Evolutionary conservation across 2,888 invertebrate species (phyloP).

Genomic region (Pristionchus maxplancki): DNA sequence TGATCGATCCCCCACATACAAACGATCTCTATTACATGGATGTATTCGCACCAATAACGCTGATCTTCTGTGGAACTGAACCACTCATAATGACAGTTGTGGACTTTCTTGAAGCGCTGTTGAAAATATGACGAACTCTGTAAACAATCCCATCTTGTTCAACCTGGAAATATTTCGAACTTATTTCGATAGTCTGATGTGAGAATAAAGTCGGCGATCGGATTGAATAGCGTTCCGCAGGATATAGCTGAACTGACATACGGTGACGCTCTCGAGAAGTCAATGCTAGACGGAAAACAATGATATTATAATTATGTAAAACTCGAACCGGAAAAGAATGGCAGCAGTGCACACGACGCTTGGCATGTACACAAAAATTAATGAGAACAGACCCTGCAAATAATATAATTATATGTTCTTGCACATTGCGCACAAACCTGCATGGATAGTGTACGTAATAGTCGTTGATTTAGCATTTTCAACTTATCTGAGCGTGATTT

Average conservation of each 20-base stretch:
- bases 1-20: too few relatives aligned
- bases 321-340: neutral
- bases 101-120: too few relatives aligned
- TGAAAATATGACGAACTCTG: too few relatives aligned
- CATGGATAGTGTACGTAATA: neutral
- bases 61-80: too few relatives aligned
- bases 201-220: neutral
- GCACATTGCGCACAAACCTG: neutral
- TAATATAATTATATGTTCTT: too few relatives aligned
- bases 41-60: too few relatives aligned
- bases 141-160: too few relatives aligned
- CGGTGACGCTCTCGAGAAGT: neutral
- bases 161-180: too few relatives aligned
- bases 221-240: too few relatives aligned
- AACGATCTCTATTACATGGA: too few relatives aligned
- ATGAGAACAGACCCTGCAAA: neutral
- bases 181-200: neutral
- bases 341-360: neutral
- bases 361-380: neutral
- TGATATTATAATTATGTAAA: neutral
- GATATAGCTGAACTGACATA: too few relatives aligned
- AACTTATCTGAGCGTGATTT: neutral
- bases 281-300: neutral
- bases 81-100: too few relatives aligned
- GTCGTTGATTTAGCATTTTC: neutral